Conservation (phyloP, 1,140 invertebrate genomes). For the Drosophila leontia region DNA sequence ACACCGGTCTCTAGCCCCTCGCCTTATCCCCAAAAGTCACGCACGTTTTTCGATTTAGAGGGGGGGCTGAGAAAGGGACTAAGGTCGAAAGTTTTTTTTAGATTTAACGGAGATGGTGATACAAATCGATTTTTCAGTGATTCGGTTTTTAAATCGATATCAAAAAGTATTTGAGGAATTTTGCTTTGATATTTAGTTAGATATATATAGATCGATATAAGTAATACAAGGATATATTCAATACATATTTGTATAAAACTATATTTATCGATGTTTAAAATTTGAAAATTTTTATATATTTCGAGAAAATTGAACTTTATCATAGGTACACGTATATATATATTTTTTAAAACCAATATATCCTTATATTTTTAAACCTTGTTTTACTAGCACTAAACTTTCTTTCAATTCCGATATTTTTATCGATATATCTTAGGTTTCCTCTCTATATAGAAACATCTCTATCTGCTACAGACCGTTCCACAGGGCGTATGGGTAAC, state of each 20-base stretch:
- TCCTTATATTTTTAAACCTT: no score
- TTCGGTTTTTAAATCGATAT: neutral
- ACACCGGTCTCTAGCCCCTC: conserved; percentile 12
- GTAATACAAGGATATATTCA: neutral
- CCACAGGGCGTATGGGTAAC: conserved; percentile 63
- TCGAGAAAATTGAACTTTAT: no score
- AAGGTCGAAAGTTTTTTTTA: conserved; percentile 15
- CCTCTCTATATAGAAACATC: neutral
- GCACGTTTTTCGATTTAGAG: conserved; percentile 58
- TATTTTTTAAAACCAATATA: no score
- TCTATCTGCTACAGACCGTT: neutral
- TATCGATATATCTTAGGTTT: neutral
- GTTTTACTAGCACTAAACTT: neutral
- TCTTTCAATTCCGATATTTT: neutral
- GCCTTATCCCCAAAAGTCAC: conserved; percentile 12
- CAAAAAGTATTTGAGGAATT: no score
- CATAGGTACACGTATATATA: no score
- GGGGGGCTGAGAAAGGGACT: conserved; percentile 4
- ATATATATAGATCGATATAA: neutral
- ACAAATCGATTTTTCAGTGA: neutral
- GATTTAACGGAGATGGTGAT: neutral
- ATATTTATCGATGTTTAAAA: no score
- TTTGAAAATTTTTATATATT: no score
- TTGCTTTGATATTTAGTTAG: neutral
- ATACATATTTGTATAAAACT: no score